phyloP scores from a whole-genome alignment of 1,140 invertebrate species.

The Hyposmocoma kahamanoa region DNA sequence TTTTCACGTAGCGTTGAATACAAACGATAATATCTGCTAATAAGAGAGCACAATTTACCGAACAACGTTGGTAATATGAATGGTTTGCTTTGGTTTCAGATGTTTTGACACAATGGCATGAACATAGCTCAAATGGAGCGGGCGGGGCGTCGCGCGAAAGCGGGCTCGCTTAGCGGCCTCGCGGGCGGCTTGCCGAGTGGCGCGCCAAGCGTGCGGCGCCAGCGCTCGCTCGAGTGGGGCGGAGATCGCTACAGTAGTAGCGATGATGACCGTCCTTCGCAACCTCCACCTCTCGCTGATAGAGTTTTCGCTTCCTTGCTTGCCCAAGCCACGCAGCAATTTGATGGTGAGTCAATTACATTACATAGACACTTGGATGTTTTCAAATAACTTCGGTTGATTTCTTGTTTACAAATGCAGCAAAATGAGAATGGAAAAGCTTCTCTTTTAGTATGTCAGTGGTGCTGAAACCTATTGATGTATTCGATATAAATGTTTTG shows the following conservation, averaged over 20 bases:
- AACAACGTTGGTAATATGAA: no score
- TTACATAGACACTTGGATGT: no score
- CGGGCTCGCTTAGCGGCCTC: conserved; percentile 60
- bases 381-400: no score
- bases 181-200: conserved; percentile 27
- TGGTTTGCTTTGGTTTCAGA: conserved; percentile 35
- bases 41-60: no score
- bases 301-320: conserved; percentile 78
- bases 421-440: no score
- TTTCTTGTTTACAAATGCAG: no score
- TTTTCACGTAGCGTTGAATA: no score
- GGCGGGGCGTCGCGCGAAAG: conserved; percentile 56
- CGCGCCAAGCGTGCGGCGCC: conserved; percentile 67
- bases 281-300: conserved; percentile 75
- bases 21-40: no score
- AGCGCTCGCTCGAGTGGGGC: conserved; percentile 78
- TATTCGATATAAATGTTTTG: no score
- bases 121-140: conserved; percentile 53
- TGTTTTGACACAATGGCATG: conserved; percentile 46
- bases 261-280: conserved; percentile 75
- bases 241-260: conserved; percentile 78
- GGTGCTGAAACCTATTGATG: no score
- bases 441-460: no score
- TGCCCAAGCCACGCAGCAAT: conserved; percentile 77
- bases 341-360: conserved; percentile 74